These are phyloP conservation scores for Liopterus haemorrhoidalis DNA, from an alignment of 2,888 invertebrate genomes.

Conservation along the genomic window DNA sequence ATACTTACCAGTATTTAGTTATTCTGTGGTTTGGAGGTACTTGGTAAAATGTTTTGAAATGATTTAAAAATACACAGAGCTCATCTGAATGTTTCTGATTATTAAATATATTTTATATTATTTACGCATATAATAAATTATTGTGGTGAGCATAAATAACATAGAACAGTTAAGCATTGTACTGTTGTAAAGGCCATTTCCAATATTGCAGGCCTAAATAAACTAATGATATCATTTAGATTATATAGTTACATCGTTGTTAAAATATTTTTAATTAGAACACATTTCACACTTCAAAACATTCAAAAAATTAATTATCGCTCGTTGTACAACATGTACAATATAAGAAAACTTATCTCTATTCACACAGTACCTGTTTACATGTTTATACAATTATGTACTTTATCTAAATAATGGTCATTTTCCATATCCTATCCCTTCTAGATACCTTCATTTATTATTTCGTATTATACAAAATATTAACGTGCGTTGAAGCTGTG, in stretches of 20 bases:
- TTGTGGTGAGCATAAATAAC: slow-evolving; percentile 17
- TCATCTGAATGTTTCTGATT: too few relatives aligned
- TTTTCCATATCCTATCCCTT: too few relatives aligned
- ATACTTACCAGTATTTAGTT: too few relatives aligned
- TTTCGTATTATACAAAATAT: too few relatives aligned
- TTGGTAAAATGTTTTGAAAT: too few relatives aligned
- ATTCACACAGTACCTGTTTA: too few relatives aligned
- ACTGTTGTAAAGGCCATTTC: slow-evolving; percentile 19
- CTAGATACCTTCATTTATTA: too few relatives aligned
- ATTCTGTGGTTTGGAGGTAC: too few relatives aligned
- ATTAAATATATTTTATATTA: too few relatives aligned
- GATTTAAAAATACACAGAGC: too few relatives aligned
- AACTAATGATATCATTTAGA: slow-evolving; percentile 20
- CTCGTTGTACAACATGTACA: slow-evolving; percentile 20
- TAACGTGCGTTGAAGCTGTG: too few relatives aligned
- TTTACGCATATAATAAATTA: slow-evolving; percentile 23
- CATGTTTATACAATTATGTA: slow-evolving; percentile 18
- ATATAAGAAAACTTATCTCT: slow-evolving; percentile 23
- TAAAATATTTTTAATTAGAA: slow-evolving; percentile 20
- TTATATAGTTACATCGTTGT: slow-evolving; percentile 19
- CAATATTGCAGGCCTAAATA: slow-evolving; percentile 13
- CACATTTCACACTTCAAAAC: slow-evolving; percentile 22
- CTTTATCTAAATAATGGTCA: slow-evolving; percentile 19
- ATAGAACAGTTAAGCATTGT: slow-evolving; percentile 24
- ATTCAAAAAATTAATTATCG: slow-evolving; percentile 21